These are phyloP conservation scores for Trachelus iudaicus DNA, from an alignment of 2,888 invertebrate species.

Conservation along the genomic window DNA sequence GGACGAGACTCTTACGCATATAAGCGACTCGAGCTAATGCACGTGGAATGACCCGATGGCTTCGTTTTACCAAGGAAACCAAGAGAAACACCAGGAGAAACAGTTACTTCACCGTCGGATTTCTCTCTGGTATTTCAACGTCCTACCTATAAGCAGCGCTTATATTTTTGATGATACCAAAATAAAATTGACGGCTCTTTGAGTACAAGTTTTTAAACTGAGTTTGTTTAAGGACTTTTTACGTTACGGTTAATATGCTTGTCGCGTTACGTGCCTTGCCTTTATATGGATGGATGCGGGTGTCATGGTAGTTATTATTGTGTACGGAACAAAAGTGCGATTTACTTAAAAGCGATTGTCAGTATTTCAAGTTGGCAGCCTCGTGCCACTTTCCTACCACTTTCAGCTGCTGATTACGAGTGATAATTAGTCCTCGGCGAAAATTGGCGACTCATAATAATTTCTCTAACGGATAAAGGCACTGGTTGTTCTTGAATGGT, in stretches of 20 bases:
- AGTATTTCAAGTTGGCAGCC: constrained; percentile 28
- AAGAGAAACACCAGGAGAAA: background rate
- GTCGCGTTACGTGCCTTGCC: background rate
- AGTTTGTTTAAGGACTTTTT: background rate
- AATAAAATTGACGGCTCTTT: background rate
- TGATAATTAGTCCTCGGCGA: constrained; percentile 24
- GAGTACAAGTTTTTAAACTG: background rate
- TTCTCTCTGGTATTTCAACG: background rate
- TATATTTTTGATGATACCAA: background rate
- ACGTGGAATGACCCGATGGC: background rate
- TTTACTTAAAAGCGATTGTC: background rate
- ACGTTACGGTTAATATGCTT: background rate
- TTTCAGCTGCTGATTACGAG: constrained; percentile 19
- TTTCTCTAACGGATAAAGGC: background rate
- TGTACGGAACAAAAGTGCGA: background rate
- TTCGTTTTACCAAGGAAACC: background rate
- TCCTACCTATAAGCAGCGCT: background rate
- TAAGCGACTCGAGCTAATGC: background rate
- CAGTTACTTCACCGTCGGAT: background rate
- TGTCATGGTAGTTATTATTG: background rate
- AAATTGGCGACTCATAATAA: constrained; percentile 16
- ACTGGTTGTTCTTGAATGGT: background rate
- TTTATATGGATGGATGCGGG: background rate
- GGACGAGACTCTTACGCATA: background rate
- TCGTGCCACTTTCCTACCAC: constrained; percentile 40